Conservation (phyloP, 1,140 invertebrate species). For the Drosophila orosa region DNA sequence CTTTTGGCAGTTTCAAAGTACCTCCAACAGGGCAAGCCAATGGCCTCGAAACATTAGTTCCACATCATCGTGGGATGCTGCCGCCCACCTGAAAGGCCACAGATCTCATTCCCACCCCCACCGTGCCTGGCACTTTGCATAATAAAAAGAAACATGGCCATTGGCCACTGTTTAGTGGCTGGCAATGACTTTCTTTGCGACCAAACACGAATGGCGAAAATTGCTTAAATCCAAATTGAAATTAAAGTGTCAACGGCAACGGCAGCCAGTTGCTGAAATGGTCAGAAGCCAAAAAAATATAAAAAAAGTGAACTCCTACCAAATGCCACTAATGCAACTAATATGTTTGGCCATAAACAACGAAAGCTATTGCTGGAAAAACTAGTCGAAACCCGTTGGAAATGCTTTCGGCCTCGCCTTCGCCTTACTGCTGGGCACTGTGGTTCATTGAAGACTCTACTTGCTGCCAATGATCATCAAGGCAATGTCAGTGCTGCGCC, state of each 20-base stretch:
- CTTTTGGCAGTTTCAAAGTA: not conserved
- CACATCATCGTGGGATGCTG: constrained; percentile 32
- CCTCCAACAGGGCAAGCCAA: constrained; percentile 32
- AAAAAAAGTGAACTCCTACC: constrained; percentile 52
- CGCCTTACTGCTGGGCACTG: constrained; percentile 32
- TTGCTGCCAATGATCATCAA: constrained; percentile 36
- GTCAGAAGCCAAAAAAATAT: constrained; percentile 59
- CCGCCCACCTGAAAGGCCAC: constrained; percentile 42
- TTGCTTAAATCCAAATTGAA: constrained; percentile 70
- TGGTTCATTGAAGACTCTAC: constrained; percentile 52
- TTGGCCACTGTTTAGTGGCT: constrained; percentile 48
- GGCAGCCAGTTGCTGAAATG: constrained; percentile 71
- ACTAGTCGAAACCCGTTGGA: constrained; percentile 56
- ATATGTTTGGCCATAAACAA: constrained; percentile 79
- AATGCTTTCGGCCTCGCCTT: constrained; percentile 37
- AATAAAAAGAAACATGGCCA: constrained; percentile 52
- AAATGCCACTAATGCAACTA: constrained; percentile 65
- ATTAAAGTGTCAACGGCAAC: constrained; percentile 72
- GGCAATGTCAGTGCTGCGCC: constrained; percentile 11
- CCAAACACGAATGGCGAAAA: constrained; percentile 58
- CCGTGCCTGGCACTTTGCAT: constrained; percentile 51
- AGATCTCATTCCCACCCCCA: constrained; percentile 38
- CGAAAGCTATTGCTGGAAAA: constrained; percentile 68
- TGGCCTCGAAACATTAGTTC: constrained; percentile 30
- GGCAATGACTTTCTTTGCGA: constrained; percentile 74